Percentiles rank a stretch among this genome's conserved stretches.
Evolutionary conservation across 2,888 invertebrate species (phyloP).

Genomic region (Schizaphis graminum): DNA sequence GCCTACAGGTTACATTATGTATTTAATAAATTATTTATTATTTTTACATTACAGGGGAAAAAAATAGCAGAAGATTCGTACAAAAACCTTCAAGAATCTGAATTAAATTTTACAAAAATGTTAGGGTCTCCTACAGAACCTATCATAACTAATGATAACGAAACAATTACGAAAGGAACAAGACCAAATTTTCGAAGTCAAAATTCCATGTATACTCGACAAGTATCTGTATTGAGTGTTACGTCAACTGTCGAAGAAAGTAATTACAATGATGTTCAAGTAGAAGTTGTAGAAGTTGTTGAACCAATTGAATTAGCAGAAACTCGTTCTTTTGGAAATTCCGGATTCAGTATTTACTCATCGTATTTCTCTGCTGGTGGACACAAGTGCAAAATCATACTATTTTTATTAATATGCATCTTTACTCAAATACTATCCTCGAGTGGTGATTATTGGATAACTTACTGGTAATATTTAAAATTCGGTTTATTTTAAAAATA

Average conservation of each 20-base stretch:
- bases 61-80: slow-evolving; percentile 76
- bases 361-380: slow-evolving; percentile 83
- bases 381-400: slow-evolving; percentile 75
- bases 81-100: slow-evolving; percentile 79
- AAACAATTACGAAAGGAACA: slow-evolving; percentile 9
- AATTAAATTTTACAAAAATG: slow-evolving; percentile 83
- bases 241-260: slow-evolving; percentile 68
- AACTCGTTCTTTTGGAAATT: slow-evolving; percentile 76
- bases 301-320: slow-evolving; percentile 72
- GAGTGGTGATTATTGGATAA: slow-evolving; percentile 79
- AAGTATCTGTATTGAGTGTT: slow-evolving; percentile 68
- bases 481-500: not conserved
- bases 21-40: not conserved
- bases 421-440: slow-evolving; percentile 76
- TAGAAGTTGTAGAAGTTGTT: slow-evolving; percentile 4
- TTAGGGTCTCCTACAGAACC: slow-evolving; percentile 74
- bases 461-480: slow-evolving; percentile 76
- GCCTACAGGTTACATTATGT: not conserved
- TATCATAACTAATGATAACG: slow-evolving; percentile 71
- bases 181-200: slow-evolving; percentile 60
- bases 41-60: slow-evolving; percentile 71
- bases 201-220: slow-evolving; percentile 48
- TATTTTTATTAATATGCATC: slow-evolving; percentile 77
- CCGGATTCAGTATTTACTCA: slow-evolving; percentile 76
- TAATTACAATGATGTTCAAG: slow-evolving; percentile 31